A percentile compares a stretch with the other conserved stretches of the same genome.
These are phyloP conservation scores for Leptinotarsa undecemlineata DNA, from an alignment of 1,140 invertebrate species.

Conservation along the genomic window DNA sequence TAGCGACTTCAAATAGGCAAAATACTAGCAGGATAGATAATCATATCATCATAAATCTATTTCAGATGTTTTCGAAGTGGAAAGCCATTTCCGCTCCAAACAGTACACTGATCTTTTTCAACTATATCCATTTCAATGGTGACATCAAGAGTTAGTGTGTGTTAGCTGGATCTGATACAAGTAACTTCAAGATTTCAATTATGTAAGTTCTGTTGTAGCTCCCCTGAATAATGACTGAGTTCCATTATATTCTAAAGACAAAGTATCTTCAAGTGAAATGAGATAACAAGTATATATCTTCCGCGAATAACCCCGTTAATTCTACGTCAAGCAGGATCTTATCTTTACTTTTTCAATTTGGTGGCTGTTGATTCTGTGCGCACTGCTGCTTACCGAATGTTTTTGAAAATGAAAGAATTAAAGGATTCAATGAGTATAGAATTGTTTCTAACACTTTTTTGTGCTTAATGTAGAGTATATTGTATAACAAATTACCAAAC, in stretches of 20 bases:
- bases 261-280: not conserved
- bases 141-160: not conserved
- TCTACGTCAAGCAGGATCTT: not conserved
- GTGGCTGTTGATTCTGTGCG: too few relatives aligned
- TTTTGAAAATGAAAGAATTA: too few relatives aligned
- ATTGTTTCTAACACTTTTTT: too few relatives aligned
- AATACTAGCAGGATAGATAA: too few relatives aligned
- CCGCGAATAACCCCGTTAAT: not conserved
- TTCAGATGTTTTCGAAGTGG: too few relatives aligned
- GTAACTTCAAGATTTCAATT: not conserved
- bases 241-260: not conserved
- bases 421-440: too few relatives aligned
- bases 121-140: not conserved
- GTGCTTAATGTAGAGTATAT: too few relatives aligned
- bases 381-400: too few relatives aligned
- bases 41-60: too few relatives aligned
- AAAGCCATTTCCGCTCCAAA: too few relatives aligned
- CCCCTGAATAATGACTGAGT: not conserved
- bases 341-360: not conserved
- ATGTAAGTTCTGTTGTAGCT: not conserved
- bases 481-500: too few relatives aligned
- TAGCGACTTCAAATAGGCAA: not conserved
- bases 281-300: constrained; percentile 3
- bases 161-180: constrained; percentile 7
- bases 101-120: too few relatives aligned